phyloP scores from a whole-genome alignment of 2,113 vertebrate species.

The Chunga burmeisteri region DNA sequence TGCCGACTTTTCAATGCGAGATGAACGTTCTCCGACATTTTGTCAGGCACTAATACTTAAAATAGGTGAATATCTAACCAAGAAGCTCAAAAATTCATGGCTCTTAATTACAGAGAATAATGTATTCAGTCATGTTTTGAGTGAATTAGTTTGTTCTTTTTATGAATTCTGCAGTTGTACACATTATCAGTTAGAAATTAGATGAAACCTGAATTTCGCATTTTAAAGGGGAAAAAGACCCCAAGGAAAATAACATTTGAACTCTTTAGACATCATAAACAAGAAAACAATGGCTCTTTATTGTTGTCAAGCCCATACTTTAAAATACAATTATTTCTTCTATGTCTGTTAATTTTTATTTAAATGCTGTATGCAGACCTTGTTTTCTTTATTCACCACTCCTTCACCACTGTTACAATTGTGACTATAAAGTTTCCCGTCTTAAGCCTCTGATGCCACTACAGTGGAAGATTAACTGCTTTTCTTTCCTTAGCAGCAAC shows the following conservation, averaged over 20 bases:
- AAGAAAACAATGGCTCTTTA: neutral
- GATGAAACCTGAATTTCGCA: neutral
- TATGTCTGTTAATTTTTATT: neutral
- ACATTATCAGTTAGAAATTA: neutral
- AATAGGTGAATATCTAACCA: neutral
- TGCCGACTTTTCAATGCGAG: neutral
- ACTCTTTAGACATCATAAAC: neutral
- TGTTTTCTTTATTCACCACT: neutral
- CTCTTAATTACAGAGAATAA: neutral
- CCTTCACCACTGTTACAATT: neutral
- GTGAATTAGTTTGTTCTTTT: neutral
- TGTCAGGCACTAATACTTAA: neutral
- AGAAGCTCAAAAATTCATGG: neutral
- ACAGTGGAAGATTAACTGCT: neutral
- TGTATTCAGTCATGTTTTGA: neutral
- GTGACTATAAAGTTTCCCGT: neutral
- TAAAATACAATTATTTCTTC: neutral
- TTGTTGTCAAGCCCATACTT: neutral
- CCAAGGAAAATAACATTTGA: neutral
- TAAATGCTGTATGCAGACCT: neutral
- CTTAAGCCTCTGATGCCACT: neutral
- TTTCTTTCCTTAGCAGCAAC: neutral
- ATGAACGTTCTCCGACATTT: neutral
- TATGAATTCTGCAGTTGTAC: neutral
- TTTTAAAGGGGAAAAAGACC: neutral